Conservation (phyloP, 2,113 vertebrate genomes). For the Corvus cornix region DNA sequence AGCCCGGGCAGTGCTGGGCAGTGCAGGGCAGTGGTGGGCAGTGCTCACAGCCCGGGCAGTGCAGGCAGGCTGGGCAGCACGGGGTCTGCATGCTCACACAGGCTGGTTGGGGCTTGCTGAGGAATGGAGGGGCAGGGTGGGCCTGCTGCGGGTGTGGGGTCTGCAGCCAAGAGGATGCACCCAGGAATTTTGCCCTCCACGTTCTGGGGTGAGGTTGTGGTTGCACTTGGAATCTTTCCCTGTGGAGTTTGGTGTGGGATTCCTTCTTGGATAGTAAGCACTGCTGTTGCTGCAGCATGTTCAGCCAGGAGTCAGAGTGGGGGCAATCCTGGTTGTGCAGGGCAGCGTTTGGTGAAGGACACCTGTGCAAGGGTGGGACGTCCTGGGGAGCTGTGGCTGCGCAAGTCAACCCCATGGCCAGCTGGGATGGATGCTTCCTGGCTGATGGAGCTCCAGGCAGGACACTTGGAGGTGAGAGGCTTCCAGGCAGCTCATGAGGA, state of each 20-base stretch:
- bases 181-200: not conserved
- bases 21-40: not conserved
- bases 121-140: not conserved
- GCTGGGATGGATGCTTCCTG: not conserved
- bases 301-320: not conserved
- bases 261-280: not conserved
- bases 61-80: not conserved
- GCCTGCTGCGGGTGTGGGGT: not conserved
- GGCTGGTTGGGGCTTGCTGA: not conserved
- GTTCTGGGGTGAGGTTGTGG: not conserved
- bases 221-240: slow-evolving; percentile 1
- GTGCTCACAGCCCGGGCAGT: not conserved
- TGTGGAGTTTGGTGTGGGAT: not conserved
- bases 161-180: slow-evolving; percentile 11
- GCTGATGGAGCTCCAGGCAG: not conserved
- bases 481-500: not conserved
- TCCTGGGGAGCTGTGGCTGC: not conserved
- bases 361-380: not conserved
- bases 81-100: accelerated
- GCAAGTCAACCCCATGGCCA: not conserved
- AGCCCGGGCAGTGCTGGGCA: no score
- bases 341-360: not conserved
- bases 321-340: not conserved
- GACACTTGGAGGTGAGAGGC: not conserved
- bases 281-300: not conserved